A percentile compares a stretch with the other conserved stretches of the same genome.
Conservation (phyloP, 23 tunicate species). For the Aplidium turbinatum region DNA sequence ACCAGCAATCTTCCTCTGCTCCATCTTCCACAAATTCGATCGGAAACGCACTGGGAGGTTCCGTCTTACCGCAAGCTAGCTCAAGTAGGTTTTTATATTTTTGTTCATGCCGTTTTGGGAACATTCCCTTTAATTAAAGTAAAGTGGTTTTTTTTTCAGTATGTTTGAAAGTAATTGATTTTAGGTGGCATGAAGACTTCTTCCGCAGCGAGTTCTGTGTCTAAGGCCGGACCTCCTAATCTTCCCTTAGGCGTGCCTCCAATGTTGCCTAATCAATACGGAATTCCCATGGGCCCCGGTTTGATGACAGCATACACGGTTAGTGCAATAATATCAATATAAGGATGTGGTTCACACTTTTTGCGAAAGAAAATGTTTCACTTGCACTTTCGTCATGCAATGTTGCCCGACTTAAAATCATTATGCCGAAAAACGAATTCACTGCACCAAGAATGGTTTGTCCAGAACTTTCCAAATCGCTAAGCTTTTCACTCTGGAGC, state of each 20-base stretch:
- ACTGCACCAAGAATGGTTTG: no score
- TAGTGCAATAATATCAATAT: constrained; percentile 7
- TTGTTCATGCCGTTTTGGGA: no score
- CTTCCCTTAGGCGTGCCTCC: constrained; percentile 83
- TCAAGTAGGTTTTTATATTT: constrained; percentile 4
- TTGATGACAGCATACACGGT: constrained; percentile 64
- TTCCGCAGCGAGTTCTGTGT: constrained; percentile 23
- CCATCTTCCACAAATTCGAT: constrained; percentile 24
- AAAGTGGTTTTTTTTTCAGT: neutral
- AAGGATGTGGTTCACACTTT: neutral
- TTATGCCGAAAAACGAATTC: no score
- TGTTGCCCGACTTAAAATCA: no score
- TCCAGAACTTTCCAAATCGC: no score
- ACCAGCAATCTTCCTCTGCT: constrained; percentile 21
- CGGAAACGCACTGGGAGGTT: constrained; percentile 25
- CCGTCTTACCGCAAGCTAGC: constrained; percentile 28
- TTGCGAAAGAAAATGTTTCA: no score
- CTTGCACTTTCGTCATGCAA: no score
- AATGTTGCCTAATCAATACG: constrained; percentile 69
- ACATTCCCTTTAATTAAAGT: neutral
- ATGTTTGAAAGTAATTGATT: neutral
- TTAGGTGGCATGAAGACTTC: constrained; percentile 25
- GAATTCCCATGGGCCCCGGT: constrained; percentile 74
- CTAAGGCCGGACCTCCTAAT: constrained; percentile 77
- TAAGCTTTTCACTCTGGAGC: no score